Percentiles rank a stretch among this genome's conserved stretches.
These are phyloP conservation scores for Chrysotoxum bicinctum DNA, from an alignment of 2,888 invertebrate genomes.

Conservation along the genomic window DNA sequence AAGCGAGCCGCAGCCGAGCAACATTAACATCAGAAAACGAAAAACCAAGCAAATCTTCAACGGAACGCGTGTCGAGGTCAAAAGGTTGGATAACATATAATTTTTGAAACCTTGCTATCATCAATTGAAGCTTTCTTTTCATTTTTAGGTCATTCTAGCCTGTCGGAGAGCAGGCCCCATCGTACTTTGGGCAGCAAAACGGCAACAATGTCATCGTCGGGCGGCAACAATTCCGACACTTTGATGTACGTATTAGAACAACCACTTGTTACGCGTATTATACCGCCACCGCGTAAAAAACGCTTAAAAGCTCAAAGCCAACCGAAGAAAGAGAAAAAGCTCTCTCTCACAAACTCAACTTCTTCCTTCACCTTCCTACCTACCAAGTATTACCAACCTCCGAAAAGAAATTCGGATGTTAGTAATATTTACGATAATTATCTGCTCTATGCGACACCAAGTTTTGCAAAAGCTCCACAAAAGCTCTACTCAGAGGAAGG, in stretches of 20 bases:
- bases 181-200: constrained; percentile 67
- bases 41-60: constrained; percentile 55
- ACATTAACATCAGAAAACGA: constrained; percentile 45
- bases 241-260: constrained; percentile 81
- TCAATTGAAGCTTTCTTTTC: background rate
- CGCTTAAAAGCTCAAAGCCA: constrained; percentile 77
- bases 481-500: constrained; percentile 24
- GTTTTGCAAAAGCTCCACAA: constrained; percentile 61
- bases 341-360: constrained; percentile 73
- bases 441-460: constrained; percentile 77
- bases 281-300: constrained; percentile 80
- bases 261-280: constrained; percentile 74
- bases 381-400: constrained; percentile 76
- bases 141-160: constrained; percentile 79
- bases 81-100: constrained; percentile 64
- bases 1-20: constrained; percentile 45
- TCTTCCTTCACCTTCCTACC: constrained; percentile 80
- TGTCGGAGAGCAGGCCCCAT: constrained; percentile 63
- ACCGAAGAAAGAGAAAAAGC: constrained; percentile 63
- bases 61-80: constrained; percentile 76
- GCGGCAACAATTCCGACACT: constrained; percentile 69
- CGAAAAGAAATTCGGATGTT: constrained; percentile 79
- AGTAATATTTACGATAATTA: constrained; percentile 80
- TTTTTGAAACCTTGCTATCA: background rate
- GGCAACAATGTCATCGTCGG: constrained; percentile 66